A percentile compares a stretch with the other conserved stretches of the same genome.
Conservation (phyloP, 2,113 vertebrate species). For the Toxotes jaculatrix region DNA sequence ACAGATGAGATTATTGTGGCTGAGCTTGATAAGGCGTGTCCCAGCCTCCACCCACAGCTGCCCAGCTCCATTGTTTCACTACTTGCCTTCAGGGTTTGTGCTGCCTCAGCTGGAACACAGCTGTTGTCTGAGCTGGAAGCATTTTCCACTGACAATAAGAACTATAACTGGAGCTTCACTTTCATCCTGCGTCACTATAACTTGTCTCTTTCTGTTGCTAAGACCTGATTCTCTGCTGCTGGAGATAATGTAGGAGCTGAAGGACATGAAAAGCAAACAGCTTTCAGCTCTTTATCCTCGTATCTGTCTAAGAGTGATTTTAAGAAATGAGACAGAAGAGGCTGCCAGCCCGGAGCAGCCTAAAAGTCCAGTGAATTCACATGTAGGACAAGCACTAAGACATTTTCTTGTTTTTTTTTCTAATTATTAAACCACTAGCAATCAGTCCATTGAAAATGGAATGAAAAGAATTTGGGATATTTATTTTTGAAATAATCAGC, state of each 20-base stretch:
- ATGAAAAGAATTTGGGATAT: too few relatives aligned
- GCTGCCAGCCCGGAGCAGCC: not conserved
- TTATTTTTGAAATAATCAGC: too few relatives aligned
- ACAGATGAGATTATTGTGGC: slow-evolving; percentile 7
- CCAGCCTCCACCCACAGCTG: slow-evolving; percentile 8
- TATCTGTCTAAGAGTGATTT: not conserved
- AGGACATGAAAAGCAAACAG: not conserved
- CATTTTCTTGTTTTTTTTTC: too few relatives aligned
- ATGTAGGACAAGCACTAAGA: too few relatives aligned
- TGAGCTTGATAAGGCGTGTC: not conserved
- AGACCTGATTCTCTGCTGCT: not conserved
- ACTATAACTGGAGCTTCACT: not conserved
- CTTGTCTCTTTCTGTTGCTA: not conserved
- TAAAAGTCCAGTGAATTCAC: too few relatives aligned
- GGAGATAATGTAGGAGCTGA: not conserved
- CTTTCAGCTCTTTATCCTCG: not conserved
- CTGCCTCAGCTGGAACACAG: slow-evolving; percentile 7
- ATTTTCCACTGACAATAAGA: not conserved
- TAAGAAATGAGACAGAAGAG: not conserved
- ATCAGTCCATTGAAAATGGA: too few relatives aligned
- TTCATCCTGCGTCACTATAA: not conserved
- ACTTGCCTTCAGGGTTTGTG: slow-evolving; percentile 7
- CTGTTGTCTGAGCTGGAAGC: slow-evolving; percentile 6
- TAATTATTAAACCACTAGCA: too few relatives aligned
- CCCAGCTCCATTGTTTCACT: slow-evolving; percentile 11